phyloP scores from a whole-genome alignment of 37 sponge, comb jelly and placozoan genomes.

The Chondrosia reniformis region DNA sequence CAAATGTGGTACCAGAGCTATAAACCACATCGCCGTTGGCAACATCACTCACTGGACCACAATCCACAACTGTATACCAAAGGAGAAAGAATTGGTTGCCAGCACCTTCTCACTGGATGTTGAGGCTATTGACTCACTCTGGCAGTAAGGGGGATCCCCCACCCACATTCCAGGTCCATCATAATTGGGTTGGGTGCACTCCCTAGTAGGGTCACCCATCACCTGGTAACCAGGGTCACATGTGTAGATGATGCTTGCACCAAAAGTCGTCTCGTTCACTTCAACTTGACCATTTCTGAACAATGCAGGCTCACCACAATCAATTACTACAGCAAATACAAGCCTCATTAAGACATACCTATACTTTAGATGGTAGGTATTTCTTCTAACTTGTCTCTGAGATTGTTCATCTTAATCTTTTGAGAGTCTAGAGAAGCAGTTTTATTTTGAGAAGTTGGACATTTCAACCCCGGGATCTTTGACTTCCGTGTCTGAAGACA shows the following conservation, averaged over 20 bases:
- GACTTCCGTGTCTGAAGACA: too few species aligned
- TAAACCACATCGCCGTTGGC: background rate
- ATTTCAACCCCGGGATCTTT: too few species aligned
- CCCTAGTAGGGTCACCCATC: background rate
- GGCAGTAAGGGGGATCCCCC: background rate
- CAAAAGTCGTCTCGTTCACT: background rate
- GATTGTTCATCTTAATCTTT: too few species aligned
- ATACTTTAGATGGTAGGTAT: too few species aligned
- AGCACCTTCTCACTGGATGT: background rate
- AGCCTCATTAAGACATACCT: too few species aligned
- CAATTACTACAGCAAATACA: too few species aligned
- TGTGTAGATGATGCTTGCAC: background rate
- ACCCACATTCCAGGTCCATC: background rate
- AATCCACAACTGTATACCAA: conserved; percentile 11
- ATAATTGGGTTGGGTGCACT: too few species aligned
- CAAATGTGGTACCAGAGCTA: background rate
- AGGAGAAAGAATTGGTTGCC: background rate
- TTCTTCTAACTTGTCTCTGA: too few species aligned
- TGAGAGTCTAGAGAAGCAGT: too few species aligned
- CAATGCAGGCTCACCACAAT: too few species aligned
- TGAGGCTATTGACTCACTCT: background rate
- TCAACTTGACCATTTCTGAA: background rate
- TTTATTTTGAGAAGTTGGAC: too few species aligned
- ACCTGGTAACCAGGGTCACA: background rate
- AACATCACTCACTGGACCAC: background rate